phyloP scores from a whole-genome alignment of 2,113 vertebrate genomes.

The Tragelaphus buxtoni region DNA sequence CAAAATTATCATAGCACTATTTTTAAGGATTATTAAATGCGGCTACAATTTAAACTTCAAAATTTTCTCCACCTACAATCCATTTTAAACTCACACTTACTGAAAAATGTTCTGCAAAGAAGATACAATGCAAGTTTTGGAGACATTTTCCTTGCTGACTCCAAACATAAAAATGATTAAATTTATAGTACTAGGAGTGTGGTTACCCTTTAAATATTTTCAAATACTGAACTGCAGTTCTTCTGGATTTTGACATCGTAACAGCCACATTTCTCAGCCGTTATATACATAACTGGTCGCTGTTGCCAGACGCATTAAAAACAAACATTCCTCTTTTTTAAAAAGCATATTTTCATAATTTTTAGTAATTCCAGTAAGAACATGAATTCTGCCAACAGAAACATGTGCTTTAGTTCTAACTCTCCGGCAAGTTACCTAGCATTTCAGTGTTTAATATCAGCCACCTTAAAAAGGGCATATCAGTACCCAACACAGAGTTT shows the following conservation, averaged over 20 bases:
- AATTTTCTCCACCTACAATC: neutral
- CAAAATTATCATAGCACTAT: neutral
- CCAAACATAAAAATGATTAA: slow-evolving; percentile 34
- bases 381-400: neutral
- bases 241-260: neutral
- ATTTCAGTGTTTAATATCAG: neutral
- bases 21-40: neutral
- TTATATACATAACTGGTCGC: neutral
- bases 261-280: neutral
- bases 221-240: neutral
- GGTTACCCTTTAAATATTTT: slow-evolving; percentile 7
- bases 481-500: neutral
- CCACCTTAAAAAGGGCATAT: neutral
- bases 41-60: neutral
- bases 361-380: neutral
- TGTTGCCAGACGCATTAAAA: neutral
- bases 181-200: neutral
- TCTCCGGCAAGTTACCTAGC: neutral
- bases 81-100: neutral
- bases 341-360: neutral
- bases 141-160: neutral
- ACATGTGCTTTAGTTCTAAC: neutral
- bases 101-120: slow-evolving; percentile 18
- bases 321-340: neutral
- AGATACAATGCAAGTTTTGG: neutral